phyloP scores from a whole-genome alignment of 2,797 vertebrate species.

The Ficedula albicollis region DNA sequence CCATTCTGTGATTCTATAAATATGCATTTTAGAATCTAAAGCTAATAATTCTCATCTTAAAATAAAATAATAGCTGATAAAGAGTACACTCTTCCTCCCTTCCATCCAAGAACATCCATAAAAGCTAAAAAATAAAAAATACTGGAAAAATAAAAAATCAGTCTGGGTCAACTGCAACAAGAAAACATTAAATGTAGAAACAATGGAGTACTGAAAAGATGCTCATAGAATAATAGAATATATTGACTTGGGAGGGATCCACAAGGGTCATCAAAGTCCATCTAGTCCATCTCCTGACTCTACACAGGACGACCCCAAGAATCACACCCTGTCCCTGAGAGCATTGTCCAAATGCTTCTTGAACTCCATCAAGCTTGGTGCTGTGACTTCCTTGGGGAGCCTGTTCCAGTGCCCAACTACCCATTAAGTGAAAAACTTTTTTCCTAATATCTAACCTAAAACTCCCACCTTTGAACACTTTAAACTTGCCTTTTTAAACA shows the following conservation, averaged over 20 bases:
- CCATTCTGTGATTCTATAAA: not conserved
- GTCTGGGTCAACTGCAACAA: not conserved
- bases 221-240: not conserved
- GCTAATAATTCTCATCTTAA: not conserved
- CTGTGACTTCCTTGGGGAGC: not conserved
- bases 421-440: not conserved
- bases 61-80: not conserved
- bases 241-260: not conserved
- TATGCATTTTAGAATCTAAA: not conserved
- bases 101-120: not conserved
- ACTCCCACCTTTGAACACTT: not conserved
- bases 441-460: not conserved
- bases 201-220: not conserved
- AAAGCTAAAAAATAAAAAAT: not conserved
- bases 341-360: not conserved
- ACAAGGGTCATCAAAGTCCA: not conserved
- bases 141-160: not conserved
- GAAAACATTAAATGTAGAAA: not conserved
- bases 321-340: not conserved
- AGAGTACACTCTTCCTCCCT: not conserved
- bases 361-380: not conserved
- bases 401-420: not conserved
- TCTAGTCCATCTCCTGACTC: not conserved
- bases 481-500: not conserved
- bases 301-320: not conserved